Base-by-base conservation (phyloP, 2,113 vertebrate species). In the Phalacrocorax pelagicus region DNA sequence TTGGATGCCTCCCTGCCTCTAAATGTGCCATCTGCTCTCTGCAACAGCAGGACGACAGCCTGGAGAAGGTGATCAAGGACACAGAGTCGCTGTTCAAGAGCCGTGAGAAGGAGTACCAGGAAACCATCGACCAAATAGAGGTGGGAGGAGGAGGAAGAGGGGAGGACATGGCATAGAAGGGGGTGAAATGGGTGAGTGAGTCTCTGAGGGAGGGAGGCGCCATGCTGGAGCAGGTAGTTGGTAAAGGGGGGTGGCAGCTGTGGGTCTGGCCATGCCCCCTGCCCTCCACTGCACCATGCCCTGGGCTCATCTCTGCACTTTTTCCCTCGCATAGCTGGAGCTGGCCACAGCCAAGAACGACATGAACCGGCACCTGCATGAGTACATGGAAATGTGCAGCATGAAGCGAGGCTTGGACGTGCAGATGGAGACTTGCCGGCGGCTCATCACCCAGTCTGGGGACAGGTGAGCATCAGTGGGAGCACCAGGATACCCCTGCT, bases 351-450 rank as follows among this genome's bases (percentile, higher is more conserved):
- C 99, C 55, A 99, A 99, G 96, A 99, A 99, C 0, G 99, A 99
- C 97, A 99, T 99, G 99, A 99, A 99, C 96, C 98, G 99, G 7
- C 99, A 99, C 94, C 98, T 99, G 69, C 99, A 99, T 0, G 99
- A 99, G 96, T 99, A 99, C 98, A 99, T 99, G 99, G 99, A 99
- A 94, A 99, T 99, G 99, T 99, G 99, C 93, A 99, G 99, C 70
- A 99, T 99, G 99, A 99, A 99, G 96, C 97, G 99, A 55, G 99
- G 99, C 40, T 97, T 99, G 95, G 99, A 99, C 0, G 99, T 99
- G 81, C 99, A 99, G 98, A 99, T 99, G 99, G 99, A 99, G 98
- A 99, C 99, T 15, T 99, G 99, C 94, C 98, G 99, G 84, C 98
- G 99, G 58, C 99, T 99, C 88, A 99, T 99, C 97, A 99, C 99